Evolutionary conservation across 2,113 vertebrate genomes (phyloP), one percentile per base, ranked within the genome.

Genomic region (Nematolebias whitei): DNA sequence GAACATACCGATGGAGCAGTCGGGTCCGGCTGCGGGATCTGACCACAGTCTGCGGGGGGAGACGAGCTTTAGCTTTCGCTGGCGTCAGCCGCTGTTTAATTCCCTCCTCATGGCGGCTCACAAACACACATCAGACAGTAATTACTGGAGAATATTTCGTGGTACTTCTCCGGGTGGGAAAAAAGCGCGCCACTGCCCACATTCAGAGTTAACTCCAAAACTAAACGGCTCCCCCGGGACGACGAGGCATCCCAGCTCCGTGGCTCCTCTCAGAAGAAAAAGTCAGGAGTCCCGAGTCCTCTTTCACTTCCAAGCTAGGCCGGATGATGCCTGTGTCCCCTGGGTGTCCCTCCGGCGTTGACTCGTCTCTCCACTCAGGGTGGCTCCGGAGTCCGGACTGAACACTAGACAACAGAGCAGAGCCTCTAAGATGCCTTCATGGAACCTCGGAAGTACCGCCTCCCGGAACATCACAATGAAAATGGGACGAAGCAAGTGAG

Each of bases 21-120:
- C 12, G 61, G 56, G 41, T n/a, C 63, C 5, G 55, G 50, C 68
- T 62, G 63, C 16, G 62, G 52, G 64, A 45, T 68, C 0, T 52
- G 72, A 52, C 66, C 71, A 51, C 71, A 66, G 82, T 44, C n/a
- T 49, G 64, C 22, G 19, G 74, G 0, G n/a, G 38, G 62, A 57
- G 76, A 60, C 49, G 41, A 76, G 76, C 48, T 81, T 77, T 39
- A 85, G 87, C 85, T 80, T 74, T 80, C 75, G 20, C 84, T 70
- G 82, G 72, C 65, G 75, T 64, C 78, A 61, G 52, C 78, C 61
- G 58, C 72, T 54, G 54, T 32, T 71, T 16, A 59, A 49, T 20
- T 41, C 60, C 14, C 63, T 77, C 62, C 53, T 80, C 89, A 84
- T 85, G 76, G 24, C 79, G 56, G 71, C 71, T 65, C 7, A 32